Evolutionary conservation across 2,797 vertebrate genomes (phyloP), one percentile per base, ranked within the genome.

Genomic region (Microcaecilia unicolor): DNA sequence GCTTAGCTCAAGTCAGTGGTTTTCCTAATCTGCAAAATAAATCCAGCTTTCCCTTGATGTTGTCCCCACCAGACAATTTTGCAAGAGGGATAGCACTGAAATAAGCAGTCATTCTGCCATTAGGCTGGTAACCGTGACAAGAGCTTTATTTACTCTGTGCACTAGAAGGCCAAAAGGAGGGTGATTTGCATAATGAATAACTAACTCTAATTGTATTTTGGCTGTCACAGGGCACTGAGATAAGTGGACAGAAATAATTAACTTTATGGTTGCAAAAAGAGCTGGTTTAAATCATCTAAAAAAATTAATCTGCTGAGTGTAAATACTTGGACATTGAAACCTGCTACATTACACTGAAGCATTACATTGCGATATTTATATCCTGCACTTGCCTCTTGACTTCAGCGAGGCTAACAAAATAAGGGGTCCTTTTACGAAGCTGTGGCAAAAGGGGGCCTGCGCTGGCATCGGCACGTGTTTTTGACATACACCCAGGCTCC

Each of bases 1-100:
- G 35, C 22, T 51, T 58, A 26, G 31, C 18, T 15, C 20, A 24
- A 20, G 10, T 38, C 64, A 51, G 11, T n/a, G 33, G 43, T 58
- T 37, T 36, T 53, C 49, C 55, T 54, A 43, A 43, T 46, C 29
- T 38, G 22, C 45, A 31, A 15, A 15, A 25, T n/a, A 19, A 13
- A 10, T 48, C 37, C 35, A 36, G 53, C 24, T 32, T 42, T 44
- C 25, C 28, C 43, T 56, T 39, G 2, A 1, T 44, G 54, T 38
- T 6, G 31, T 17, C 9, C 55, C 34, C 44, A 32, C 18, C 37
- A 31, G 48, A 49, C 38, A 37, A 38, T 41, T 9, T 51, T 44
- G 38, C 45, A 51, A 54, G 34, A 34, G 58, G 26, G 12, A n/a
- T n/a, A n/a, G n/a, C n/a, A n/a, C n/a, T n/a, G n/a, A n/a, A n/a